A percentile compares a stretch with the other conserved stretches of the same genome.
phyloP scores from a whole-genome alignment of 2,888 invertebrate genomes.

The Tenthredo scrophulariae region DNA sequence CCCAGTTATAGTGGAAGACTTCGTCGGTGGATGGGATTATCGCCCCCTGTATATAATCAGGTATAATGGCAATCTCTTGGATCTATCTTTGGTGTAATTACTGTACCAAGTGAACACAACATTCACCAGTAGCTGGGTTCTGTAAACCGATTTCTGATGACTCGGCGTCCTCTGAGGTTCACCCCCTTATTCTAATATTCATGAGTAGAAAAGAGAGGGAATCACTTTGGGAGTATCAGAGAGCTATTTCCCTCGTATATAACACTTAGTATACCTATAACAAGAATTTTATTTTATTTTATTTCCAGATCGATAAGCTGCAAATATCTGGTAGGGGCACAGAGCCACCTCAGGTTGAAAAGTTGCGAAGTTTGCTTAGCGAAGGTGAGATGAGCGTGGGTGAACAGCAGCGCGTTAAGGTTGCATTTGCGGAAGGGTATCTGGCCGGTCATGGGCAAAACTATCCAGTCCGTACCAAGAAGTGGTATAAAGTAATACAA shows the following conservation, averaged over 20 bases:
- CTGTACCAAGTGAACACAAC: too few relatives aligned
- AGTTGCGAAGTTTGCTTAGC: slow-evolving; percentile 80
- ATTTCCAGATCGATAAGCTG: slow-evolving; percentile 36
- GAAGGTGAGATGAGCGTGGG: slow-evolving; percentile 78
- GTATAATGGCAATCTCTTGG: not conserved
- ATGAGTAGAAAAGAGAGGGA: not conserved
- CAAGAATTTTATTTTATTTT: not conserved
- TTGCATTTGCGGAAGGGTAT: slow-evolving; percentile 96
- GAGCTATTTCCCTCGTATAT: not conserved
- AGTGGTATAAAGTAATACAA: slow-evolving; percentile 86
- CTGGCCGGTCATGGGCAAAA: slow-evolving; percentile 83
- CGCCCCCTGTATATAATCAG: slow-evolving; percentile 18
- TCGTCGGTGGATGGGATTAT: slow-evolving; percentile 67
- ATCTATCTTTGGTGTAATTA: too few relatives aligned
- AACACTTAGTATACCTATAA: not conserved
- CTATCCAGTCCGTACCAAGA: slow-evolving; percentile 75
- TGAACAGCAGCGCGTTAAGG: slow-evolving; percentile 88
- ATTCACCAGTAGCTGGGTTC: too few relatives aligned
- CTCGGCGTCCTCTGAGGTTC: too few relatives aligned
- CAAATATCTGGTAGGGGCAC: not conserved
- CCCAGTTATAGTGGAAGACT: slow-evolving; percentile 79
- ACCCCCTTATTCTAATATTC: not conserved
- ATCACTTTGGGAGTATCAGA: not conserved
- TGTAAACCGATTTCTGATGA: too few relatives aligned
- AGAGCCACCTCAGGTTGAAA: slow-evolving; percentile 78